phyloP scores from a whole-genome alignment of 2,113 vertebrate genomes.

The Campylomormyrus tamandua region DNA sequence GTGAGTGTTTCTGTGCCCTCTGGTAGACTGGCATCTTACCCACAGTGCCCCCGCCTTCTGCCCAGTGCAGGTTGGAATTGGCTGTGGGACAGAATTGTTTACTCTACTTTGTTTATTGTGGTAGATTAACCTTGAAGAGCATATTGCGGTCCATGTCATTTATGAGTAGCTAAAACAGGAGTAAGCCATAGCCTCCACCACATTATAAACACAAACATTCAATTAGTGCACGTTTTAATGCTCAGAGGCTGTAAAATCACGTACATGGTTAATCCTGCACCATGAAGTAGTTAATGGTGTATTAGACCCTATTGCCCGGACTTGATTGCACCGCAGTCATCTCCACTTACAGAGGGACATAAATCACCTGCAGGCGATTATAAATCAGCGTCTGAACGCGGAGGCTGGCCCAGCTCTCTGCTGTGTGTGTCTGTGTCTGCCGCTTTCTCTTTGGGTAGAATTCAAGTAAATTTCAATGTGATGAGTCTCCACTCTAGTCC shows the following conservation, averaged over 20 bases:
- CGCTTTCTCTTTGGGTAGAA: background rate
- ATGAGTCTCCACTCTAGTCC: background rate
- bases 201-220: constrained; percentile 9
- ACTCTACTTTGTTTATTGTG: background rate
- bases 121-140: background rate
- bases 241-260: constrained; percentile 14
- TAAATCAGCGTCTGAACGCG: background rate
- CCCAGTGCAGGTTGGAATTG: background rate
- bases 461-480: background rate
- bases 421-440: background rate
- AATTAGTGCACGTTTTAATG: background rate
- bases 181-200: background rate
- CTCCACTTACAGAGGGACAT: constrained; percentile 1
- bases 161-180: background rate
- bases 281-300: constrained; percentile 18
- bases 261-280: constrained; percentile 12
- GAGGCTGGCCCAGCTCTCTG: background rate
- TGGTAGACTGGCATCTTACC: background rate
- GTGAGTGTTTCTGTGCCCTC: background rate
- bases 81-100: background rate
- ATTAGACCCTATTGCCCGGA: background rate
- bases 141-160: background rate
- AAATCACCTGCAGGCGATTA: background rate
- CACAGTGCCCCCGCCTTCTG: background rate
- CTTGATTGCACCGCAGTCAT: background rate